phyloP scores from a whole-genome alignment of 2,797 vertebrate species.

The Pterois miles region DNA sequence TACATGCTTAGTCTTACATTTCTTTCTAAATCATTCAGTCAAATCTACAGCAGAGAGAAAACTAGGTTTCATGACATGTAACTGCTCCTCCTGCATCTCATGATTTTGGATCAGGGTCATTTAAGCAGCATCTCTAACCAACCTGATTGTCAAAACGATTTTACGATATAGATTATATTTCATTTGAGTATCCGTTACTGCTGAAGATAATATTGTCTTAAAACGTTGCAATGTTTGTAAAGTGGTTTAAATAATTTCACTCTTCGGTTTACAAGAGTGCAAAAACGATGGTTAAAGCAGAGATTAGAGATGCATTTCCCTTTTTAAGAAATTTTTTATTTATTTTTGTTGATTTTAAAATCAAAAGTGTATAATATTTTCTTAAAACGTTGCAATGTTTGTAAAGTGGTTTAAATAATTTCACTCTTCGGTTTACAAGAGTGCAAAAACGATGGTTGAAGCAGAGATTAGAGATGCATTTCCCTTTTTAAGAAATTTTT shows the following conservation, averaged over 20 bases:
- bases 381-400: not conserved
- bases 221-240: not conserved
- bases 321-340: not conserved
- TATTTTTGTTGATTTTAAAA: not conserved
- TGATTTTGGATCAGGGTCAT: not conserved
- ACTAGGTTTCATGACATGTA: not conserved
- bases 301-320: slow-evolving; percentile 5
- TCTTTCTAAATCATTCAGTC: not conserved
- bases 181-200: not conserved
- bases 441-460: not conserved
- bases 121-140: not conserved
- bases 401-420: not conserved
- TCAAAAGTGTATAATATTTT: not conserved
- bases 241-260: not conserved
- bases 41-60: slow-evolving; percentile 10
- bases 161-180: not conserved
- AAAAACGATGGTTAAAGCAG: not conserved
- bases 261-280: not conserved
- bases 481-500: not conserved
- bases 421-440: not conserved
- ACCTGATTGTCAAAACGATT: not conserved
- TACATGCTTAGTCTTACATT: not conserved
- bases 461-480: slow-evolving; percentile 1
- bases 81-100: not conserved
- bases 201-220: not conserved